Evolutionary conservation across 2,113 vertebrate species (phyloP).

Genomic region (Rostratula benghalensis): DNA sequence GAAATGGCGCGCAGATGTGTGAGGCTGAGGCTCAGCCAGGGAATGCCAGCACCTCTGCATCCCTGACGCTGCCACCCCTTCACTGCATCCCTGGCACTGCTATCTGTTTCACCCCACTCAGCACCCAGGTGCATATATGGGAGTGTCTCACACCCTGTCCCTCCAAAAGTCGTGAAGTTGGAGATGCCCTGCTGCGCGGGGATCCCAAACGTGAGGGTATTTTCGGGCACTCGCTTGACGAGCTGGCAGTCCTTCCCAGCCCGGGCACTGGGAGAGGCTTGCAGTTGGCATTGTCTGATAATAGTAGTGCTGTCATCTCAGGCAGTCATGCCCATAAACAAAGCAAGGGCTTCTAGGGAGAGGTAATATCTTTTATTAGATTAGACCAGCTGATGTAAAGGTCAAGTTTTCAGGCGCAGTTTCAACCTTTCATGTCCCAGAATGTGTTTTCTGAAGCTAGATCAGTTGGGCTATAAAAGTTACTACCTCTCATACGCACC

Average conservation of each 20-base stretch:
- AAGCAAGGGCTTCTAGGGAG: slow-evolving; percentile 37
- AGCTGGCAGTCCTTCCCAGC: background rate
- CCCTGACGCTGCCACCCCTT: rapidly evolving
- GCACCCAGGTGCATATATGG: rapidly evolving
- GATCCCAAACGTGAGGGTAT: background rate
- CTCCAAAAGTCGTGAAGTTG: rapidly evolving
- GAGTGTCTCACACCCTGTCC: rapidly evolving
- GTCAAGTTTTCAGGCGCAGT: slow-evolving; percentile 27
- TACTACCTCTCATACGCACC: background rate
- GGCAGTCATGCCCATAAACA: slow-evolving; percentile 23
- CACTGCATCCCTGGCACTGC: rapidly evolving
- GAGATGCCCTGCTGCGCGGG: rapidly evolving
- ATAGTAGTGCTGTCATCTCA: background rate
- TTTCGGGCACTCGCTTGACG: background rate
- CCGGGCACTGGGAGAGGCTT: background rate
- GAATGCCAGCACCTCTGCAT: rapidly evolving
- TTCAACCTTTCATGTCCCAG: slow-evolving; percentile 20
- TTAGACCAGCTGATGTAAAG: slow-evolving; percentile 42
- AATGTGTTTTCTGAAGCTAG: background rate
- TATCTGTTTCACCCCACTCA: rapidly evolving
- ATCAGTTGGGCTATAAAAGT: background rate
- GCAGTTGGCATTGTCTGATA: slow-evolving; percentile 38
- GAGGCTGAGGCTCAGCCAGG: rapidly evolving
- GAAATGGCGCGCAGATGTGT: background rate
- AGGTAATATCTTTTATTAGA: slow-evolving; percentile 57